Evolutionary conservation across 1,140 invertebrate species (phyloP), one percentile per base, ranked within the genome.

Genomic region (Chelonus insularis): DNA sequence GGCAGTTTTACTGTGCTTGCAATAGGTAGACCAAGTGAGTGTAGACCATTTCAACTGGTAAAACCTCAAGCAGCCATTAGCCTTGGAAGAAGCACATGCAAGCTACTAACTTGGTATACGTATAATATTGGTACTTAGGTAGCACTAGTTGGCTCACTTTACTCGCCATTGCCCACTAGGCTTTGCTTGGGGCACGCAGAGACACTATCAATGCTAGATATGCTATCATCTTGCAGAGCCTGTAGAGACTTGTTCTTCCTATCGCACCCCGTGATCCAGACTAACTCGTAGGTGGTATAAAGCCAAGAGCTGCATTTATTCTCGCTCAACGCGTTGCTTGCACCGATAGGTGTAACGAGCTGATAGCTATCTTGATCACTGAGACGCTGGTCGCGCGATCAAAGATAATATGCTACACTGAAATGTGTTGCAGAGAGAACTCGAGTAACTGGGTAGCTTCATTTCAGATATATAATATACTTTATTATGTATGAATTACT

Each of bases 341-440:
- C 45, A 0, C 43, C 54, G 34, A 60, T 58, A 66, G 67, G 70
- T 71, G 67, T 72, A 74, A 74, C 72, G 71, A 73, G 68, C 65
- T 67, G 69, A 77, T 76, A 64, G 67, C 69, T 76, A 77, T 75
- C 73, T 73, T 68, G 71, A 74, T 76, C 68, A 67, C 25, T n/a
- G 34, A 60, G 20, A 58, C 54, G 36, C 43, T 45, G 57, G 54
- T 58, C 55, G 41, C 56, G 32, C 7, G 57, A 59, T 59, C 21
- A 23, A 20, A n/a, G 23, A 55, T 20, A 55, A 12, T 7, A 45
- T 14, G 36, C 36, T 39, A 3, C 8, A 14, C 4, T 34, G 4
- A 34, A 5, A 34, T 34, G 29, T 34, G 9, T 4, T 4, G 29
- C 29, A 9, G 37, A 41, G 14, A 43, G 48, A 41, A 39, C 29